Evolutionary conservation across 2,113 vertebrate species (phyloP).

Genomic region (Cariama cristata): DNA sequence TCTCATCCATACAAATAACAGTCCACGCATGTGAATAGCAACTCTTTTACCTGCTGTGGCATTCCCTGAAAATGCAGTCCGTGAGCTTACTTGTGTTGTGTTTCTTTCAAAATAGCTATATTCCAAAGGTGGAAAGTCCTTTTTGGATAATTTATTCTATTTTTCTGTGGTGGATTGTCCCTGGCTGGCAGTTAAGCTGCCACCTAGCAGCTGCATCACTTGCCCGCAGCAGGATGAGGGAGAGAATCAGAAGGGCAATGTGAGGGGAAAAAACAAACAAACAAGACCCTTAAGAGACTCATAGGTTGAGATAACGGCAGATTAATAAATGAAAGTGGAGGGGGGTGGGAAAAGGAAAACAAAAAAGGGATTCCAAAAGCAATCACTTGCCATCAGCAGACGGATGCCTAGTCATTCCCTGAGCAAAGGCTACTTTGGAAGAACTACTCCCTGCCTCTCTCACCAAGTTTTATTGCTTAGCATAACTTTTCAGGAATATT

Average conservation of each 20-base stretch:
- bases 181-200: not conserved
- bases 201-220: not conserved
- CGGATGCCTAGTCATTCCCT: not conserved
- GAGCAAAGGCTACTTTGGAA: not conserved
- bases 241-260: not conserved
- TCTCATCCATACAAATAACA: not conserved
- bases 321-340: not conserved
- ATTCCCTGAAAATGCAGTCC: not conserved
- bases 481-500: not conserved
- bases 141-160: not conserved
- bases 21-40: not conserved
- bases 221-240: rapidly evolving
- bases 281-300: not conserved
- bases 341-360: no score
- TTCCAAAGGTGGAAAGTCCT: not conserved
- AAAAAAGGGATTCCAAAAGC: not conserved
- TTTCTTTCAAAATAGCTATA: not conserved
- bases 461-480: not conserved
- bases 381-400: not conserved
- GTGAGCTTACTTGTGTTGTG: not conserved
- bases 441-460: not conserved
- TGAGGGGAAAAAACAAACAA: not conserved
- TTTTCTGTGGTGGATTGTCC: not conserved
- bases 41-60: not conserved
- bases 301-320: not conserved